Conservation (phyloP, 2,113 vertebrate species). For the Platichthys flesus region DNA sequence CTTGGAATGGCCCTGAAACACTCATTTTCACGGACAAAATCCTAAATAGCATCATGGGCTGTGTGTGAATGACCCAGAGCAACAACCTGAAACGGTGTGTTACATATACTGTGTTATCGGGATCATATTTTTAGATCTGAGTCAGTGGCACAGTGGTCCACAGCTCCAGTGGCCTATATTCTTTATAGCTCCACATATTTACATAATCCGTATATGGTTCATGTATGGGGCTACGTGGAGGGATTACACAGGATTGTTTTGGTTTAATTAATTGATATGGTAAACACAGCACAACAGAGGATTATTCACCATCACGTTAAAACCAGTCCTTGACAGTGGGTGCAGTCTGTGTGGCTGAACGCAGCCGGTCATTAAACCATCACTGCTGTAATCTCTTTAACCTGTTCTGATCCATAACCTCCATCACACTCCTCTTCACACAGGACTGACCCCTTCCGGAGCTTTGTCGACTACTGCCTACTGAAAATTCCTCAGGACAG, state of each 20-base stretch:
- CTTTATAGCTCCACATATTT: conserved; percentile 64
- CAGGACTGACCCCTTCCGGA: conserved; percentile 96
- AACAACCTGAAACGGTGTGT: conserved; percentile 4
- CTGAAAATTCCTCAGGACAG: conserved; percentile 99
- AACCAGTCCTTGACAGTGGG: conserved; percentile 8
- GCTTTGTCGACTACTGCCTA: conserved; percentile 99
- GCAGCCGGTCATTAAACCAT: background rate
- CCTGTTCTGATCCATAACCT: conserved; percentile 14
- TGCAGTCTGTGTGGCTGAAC: background rate
- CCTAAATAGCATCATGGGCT: background rate
- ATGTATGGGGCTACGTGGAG: conserved; percentile 8
- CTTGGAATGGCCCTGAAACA: background rate
- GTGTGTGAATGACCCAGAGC: background rate
- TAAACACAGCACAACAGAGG: conserved; percentile 26
- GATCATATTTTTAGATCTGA: conserved; percentile 60
- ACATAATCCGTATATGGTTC: conserved; percentile 52
- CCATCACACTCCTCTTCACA: conserved; percentile 23
- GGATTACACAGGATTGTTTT: conserved; percentile 53
- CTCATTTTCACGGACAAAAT: background rate
- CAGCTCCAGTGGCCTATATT: conserved; percentile 66
- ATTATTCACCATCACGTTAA: conserved; percentile 30
- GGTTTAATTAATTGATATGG: conserved; percentile 47
- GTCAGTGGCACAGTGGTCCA: conserved; percentile 45
- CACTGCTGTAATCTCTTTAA: background rate
- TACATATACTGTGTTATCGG: conserved; percentile 2